phyloP scores from a whole-genome alignment of 2,113 vertebrate species.

The Carettochelys insculpta region DNA sequence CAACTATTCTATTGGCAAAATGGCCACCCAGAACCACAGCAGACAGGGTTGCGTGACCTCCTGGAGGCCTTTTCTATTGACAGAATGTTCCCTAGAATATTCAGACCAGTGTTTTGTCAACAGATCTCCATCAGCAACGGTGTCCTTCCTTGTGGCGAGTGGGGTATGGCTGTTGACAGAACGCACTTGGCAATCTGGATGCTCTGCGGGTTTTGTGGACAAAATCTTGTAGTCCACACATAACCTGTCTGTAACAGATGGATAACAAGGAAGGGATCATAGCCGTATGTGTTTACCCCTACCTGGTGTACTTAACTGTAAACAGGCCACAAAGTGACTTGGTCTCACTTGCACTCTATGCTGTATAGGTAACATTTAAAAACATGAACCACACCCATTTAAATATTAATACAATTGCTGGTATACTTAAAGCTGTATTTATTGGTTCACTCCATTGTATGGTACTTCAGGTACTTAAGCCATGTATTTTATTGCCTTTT shows the following conservation, averaged over 20 bases:
- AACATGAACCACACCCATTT: neutral
- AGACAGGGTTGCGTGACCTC: too few relatives aligned
- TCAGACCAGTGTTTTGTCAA: too few relatives aligned
- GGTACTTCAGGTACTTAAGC: neutral
- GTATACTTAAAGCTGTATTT: neutral
- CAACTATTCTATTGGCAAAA: too few relatives aligned
- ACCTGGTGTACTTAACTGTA: constrained; percentile 45
- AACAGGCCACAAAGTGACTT: neutral
- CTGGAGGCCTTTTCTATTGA: too few relatives aligned
- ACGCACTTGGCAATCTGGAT: too few relatives aligned
- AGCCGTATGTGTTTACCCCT: constrained; percentile 10
- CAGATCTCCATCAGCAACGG: too few relatives aligned
- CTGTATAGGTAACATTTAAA: neutral
- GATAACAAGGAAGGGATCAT: constrained; percentile 50
- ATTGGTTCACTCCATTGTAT: rapidly evolving
- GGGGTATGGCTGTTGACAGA: too few relatives aligned
- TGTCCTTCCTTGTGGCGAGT: too few relatives aligned
- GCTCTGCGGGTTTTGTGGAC: too few relatives aligned
- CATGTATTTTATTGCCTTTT: neutral
- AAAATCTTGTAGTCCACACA: too few relatives aligned
- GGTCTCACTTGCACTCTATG: neutral
- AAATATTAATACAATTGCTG: rapidly evolving
- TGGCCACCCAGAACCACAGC: too few relatives aligned
- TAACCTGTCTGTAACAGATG: constrained; percentile 46
- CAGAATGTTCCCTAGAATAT: too few relatives aligned